Conservation (phyloP, 1,140 invertebrate genomes). For the Dendroctonus valens region DNA sequence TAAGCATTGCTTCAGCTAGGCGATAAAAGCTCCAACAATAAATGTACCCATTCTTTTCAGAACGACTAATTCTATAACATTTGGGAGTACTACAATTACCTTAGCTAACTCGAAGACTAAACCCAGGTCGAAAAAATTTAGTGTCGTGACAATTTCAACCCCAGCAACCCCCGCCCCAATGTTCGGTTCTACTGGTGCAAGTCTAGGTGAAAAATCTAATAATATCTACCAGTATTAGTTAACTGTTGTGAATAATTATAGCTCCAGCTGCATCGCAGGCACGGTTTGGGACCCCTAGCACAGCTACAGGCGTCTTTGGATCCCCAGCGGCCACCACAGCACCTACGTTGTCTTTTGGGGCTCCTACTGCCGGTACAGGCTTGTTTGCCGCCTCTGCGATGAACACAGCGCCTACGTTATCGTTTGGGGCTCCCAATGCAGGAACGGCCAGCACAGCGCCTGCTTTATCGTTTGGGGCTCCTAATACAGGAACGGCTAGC, state of each 20-base stretch:
- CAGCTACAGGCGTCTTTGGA: constrained; percentile 24
- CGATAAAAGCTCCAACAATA: not conserved
- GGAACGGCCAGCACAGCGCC: constrained; percentile 9
- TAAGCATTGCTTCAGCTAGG: not conserved
- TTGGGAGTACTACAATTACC: constrained; percentile 14
- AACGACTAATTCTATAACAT: constrained; percentile 22
- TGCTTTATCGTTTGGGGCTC: constrained; percentile 21
- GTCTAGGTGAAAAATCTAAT: not conserved
- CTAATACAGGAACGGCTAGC: no score
- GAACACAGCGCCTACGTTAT: constrained; percentile 44
- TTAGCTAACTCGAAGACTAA: constrained; percentile 31
- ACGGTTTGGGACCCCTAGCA: constrained; percentile 17
- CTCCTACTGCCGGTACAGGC: constrained; percentile 30
- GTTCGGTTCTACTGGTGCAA: not conserved
- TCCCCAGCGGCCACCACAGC: constrained; percentile 2
- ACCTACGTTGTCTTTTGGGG: constrained; percentile 24
- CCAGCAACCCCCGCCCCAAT: not conserved
- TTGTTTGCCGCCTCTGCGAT: constrained; percentile 21
- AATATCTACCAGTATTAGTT: not conserved
- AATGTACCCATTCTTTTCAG: constrained; percentile 7
- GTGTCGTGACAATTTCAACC: not conserved
- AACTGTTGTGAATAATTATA: constrained; percentile 4
- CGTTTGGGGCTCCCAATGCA: constrained; percentile 32
- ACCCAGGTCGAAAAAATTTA: constrained; percentile 5
- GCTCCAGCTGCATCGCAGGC: not conserved